Base-by-base conservation (phyloP, 92 coral and sea anemone species). In the Actinostola sp. region DNA sequence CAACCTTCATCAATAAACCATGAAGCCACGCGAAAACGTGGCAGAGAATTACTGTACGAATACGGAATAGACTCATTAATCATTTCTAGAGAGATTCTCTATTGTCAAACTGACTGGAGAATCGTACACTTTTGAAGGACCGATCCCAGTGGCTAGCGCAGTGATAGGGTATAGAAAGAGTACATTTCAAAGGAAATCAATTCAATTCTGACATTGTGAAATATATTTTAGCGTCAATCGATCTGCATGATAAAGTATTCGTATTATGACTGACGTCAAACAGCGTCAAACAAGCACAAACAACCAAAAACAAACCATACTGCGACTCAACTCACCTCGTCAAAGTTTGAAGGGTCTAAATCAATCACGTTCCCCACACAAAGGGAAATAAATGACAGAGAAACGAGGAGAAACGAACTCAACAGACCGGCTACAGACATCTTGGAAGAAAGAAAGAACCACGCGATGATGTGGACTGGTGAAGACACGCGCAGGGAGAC, bases 351-450 rank as follows among this genome's bases (percentile, higher is more conserved):
- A 41, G 50, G 82, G 54, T 80, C 74, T 25, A 92, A 81, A 23
- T 89, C 92, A 43, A 92, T 45, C 35, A 92, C 97, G 11, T 81
- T 73, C 19, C 92, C 92, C 49, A 73, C 73, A 25, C 69, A 61
- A 1, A 80, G 61, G 75, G 45, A 32, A 50, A 85, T 31, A 46
- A 75, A 17, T 4, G 62, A 67, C n/a, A 54, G 34, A 59, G 61
- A 36, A 24, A 57, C 51, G n/a, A 66, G 46, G 33, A 48, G 56
- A 50, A 61, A 16, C 14, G 72, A 46, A 43, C 34, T 29, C 26
- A 49, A 45, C 70, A 48, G n/a, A 68, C 41, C 49, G 46, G 36
- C 58, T 50, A 45, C 57, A 32, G 74, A 29, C 74, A 68, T 68
- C 74, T 68, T 68, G 74, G 24, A 68, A 48, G 8, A 44, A 68